A percentile compares a stretch with the other conserved stretches of the same genome.
phyloP scores from a whole-genome alignment of 2,888 invertebrate genomes.

The Polydrusus tereticollis region DNA sequence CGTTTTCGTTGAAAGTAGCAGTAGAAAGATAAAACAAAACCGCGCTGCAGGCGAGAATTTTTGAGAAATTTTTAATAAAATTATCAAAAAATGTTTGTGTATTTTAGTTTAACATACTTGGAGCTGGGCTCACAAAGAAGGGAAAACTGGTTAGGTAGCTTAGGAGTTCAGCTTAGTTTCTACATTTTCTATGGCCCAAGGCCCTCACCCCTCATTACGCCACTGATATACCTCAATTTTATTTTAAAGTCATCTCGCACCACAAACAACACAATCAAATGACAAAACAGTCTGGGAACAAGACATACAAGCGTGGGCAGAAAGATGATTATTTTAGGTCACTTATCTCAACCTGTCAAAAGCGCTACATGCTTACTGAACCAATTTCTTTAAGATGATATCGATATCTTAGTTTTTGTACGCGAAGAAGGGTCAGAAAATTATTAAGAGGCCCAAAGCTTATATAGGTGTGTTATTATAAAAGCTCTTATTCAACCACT shows the following conservation, averaged over 20 bases:
- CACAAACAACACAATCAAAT: neutral
- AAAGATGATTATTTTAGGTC: slow-evolving; percentile 51
- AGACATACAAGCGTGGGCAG: slow-evolving; percentile 31
- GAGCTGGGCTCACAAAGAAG: too few species aligned
- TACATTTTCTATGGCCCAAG: too few species aligned
- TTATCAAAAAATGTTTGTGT: too few species aligned
- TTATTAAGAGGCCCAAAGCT: neutral
- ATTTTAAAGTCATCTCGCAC: neutral
- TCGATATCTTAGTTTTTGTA: slow-evolving; percentile 55
- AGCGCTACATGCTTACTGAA: slow-evolving; percentile 59
- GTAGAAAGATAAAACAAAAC: too few species aligned
- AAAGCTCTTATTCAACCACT: neutral
- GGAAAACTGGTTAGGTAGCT: too few species aligned
- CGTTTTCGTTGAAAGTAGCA: too few species aligned
- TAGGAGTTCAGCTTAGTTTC: too few species aligned
- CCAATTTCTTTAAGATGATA: slow-evolving; percentile 62
- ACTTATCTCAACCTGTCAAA: slow-evolving; percentile 54
- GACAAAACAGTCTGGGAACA: slow-evolving; percentile 31
- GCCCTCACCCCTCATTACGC: too few species aligned
- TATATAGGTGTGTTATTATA: neutral
- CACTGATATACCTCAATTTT: neutral
- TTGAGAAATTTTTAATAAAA: too few species aligned
- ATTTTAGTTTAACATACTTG: too few species aligned
- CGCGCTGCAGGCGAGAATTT: too few species aligned
- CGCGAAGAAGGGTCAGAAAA: neutral